Evolutionary conservation across 2,113 vertebrate genomes (phyloP).

Genomic region (Passerina amoena): DNA sequence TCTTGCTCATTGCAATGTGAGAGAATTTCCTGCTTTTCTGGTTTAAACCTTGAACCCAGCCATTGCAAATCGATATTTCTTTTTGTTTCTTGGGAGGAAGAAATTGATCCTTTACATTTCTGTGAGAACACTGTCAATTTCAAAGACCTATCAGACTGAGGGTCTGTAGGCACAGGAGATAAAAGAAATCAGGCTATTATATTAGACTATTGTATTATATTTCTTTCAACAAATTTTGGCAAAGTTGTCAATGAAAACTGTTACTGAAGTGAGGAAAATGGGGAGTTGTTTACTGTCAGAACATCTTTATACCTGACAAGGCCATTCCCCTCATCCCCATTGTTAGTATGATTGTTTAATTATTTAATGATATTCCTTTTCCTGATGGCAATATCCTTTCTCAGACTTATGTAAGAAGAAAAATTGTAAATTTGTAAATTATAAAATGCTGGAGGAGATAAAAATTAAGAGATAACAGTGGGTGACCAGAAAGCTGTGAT

Average conservation of each 20-base stretch:
- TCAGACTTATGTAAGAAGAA: background rate
- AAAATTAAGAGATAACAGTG: background rate
- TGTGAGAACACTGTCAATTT: background rate
- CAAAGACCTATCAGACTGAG: background rate
- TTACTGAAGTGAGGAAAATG: background rate
- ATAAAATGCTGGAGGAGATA: background rate
- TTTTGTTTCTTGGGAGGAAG: background rate
- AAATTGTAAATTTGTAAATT: too few species aligned
- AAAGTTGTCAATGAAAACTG: background rate
- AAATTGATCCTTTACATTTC: background rate
- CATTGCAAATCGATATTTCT: background rate
- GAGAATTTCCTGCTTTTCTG: background rate
- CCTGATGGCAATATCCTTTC: background rate
- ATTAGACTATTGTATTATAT: background rate
- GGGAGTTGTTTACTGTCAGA: background rate
- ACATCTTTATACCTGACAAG: background rate
- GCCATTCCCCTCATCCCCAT: accelerated
- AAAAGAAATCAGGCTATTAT: background rate
- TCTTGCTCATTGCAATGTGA: background rate
- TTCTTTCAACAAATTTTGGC: background rate
- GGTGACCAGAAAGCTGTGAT: background rate
- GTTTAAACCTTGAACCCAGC: background rate
- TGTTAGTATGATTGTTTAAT: background rate
- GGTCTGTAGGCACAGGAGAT: background rate
- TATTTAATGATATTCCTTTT: background rate